These are phyloP conservation scores for Casuarius casuarius DNA, from an alignment of 2,113 vertebrate genomes.

Conservation along the genomic window DNA sequence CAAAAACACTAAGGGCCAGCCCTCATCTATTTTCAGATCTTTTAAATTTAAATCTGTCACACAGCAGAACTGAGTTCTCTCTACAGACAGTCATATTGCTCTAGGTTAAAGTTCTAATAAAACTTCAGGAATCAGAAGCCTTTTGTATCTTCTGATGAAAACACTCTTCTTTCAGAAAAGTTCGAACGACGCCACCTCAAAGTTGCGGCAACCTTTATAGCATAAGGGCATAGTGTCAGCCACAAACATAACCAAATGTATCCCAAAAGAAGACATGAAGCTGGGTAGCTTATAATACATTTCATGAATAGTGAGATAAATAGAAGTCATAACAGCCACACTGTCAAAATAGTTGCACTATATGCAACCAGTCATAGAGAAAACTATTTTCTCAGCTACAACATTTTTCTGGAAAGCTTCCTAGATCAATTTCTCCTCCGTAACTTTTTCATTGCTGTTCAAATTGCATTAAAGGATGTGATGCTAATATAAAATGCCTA, in stretches of 20 bases:
- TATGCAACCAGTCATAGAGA: not conserved
- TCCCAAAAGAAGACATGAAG: not conserved
- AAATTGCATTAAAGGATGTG: not conserved
- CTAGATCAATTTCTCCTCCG: not conserved
- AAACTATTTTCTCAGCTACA: not conserved
- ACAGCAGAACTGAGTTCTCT: not conserved
- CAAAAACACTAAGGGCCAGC: not conserved
- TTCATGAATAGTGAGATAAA: not conserved
- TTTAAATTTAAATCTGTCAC: not conserved
- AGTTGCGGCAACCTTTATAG: not conserved
- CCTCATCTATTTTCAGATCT: not conserved
- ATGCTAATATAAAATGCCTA: not conserved
- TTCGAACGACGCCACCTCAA: not conserved
- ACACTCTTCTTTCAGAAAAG: slow-evolving; percentile 30
- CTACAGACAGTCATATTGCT: not conserved
- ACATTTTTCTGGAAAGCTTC: not conserved
- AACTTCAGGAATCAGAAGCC: slow-evolving; percentile 11
- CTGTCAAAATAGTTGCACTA: not conserved
- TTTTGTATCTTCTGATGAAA: slow-evolving; percentile 18
- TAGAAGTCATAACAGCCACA: not conserved
- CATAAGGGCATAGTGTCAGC: not conserved
- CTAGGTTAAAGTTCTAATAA: not conserved
- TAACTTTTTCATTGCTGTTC: not conserved
- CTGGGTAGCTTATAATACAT: not conserved
- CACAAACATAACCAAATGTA: not conserved